Conservation (phyloP, 1,140 invertebrate species). For the Bombus fervidus region DNA sequence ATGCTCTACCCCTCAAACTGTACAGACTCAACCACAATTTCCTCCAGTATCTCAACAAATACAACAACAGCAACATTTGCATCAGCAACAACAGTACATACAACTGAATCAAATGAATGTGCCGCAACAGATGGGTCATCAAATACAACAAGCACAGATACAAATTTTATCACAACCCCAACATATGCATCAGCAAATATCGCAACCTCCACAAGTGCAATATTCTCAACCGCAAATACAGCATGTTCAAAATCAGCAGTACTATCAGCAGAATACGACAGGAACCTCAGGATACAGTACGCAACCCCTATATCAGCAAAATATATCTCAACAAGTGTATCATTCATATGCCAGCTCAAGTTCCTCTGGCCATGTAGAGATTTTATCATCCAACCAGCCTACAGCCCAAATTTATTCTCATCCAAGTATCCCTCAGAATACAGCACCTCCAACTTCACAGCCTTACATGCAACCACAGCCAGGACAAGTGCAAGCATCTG, state of each 20-base stretch:
- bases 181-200: constrained; percentile 62
- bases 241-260: constrained; percentile 75
- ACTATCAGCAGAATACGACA: constrained; percentile 73
- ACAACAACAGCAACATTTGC: constrained; percentile 76
- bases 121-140: constrained; percentile 81
- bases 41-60: constrained; percentile 81
- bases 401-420: constrained; percentile 76
- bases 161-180: constrained; percentile 77
- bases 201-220: constrained; percentile 65
- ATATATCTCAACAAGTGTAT: constrained; percentile 81
- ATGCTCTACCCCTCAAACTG: constrained; percentile 83
- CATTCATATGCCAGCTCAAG: constrained; percentile 74
- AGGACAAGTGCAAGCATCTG: constrained; percentile 74
- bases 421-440: constrained; percentile 65
- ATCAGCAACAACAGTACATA: constrained; percentile 67
- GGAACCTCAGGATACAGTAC: constrained; percentile 65
- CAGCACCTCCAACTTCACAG: constrained; percentile 69
- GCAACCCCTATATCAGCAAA: constrained; percentile 73
- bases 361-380: constrained; percentile 74
- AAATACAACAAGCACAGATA: constrained; percentile 76
- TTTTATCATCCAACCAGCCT: constrained; percentile 71
- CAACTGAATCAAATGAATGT: constrained; percentile 82
- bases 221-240: constrained; percentile 66
- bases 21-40: constrained; percentile 81
- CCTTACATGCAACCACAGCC: constrained; percentile 72